Percentiles rank a stretch among this genome's conserved stretches.
Conservation (phyloP, 2,797 vertebrate genomes). For the Denticeps clupeoides region DNA sequence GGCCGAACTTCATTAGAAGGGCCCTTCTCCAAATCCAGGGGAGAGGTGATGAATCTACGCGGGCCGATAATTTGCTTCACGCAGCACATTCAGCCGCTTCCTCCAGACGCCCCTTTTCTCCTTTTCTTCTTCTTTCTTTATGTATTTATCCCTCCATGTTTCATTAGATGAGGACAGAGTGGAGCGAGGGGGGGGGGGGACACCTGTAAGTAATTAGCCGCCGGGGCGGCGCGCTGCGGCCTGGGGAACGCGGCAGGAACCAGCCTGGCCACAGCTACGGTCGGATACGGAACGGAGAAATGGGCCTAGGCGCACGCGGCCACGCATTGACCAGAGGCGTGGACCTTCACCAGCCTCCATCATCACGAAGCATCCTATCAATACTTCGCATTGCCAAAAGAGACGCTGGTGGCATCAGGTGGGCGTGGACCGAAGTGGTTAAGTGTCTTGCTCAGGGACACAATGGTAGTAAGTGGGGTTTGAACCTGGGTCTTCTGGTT, state of each 20-base stretch:
- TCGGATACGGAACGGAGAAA: no score
- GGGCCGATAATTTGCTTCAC: slow-evolving; percentile 85
- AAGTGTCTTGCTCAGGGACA: no score
- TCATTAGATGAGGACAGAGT: slow-evolving; percentile 57
- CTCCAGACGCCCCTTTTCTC: slow-evolving; percentile 41
- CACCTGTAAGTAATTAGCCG: slow-evolving; percentile 67
- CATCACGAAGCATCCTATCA: no score
- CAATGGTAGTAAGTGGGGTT: no score
- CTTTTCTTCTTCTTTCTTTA: slow-evolving; percentile 43
- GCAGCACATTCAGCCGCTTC: slow-evolving; percentile 88
- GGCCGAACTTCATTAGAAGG: slow-evolving; percentile 99
- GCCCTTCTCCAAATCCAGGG: slow-evolving; percentile 96
- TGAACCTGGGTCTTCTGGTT: no score
- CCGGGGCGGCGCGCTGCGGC: slow-evolving; percentile 40
- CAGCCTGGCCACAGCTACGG: no score
- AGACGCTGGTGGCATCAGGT: no score
- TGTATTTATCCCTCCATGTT: slow-evolving; percentile 65
- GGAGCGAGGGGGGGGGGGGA: slow-evolving; percentile 46
- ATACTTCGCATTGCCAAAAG: no score
- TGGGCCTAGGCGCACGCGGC: no score
- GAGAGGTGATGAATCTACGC: slow-evolving; percentile 98
- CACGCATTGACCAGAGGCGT: no score
- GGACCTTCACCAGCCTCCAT: no score
- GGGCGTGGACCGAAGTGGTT: no score
- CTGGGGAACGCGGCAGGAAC: slow-evolving; percentile 55